A percentile compares a stretch with the other conserved stretches of the same genome.
Evolutionary conservation across 2,797 vertebrate species (phyloP).

Genomic region (Rhodeus uyekii): DNA sequence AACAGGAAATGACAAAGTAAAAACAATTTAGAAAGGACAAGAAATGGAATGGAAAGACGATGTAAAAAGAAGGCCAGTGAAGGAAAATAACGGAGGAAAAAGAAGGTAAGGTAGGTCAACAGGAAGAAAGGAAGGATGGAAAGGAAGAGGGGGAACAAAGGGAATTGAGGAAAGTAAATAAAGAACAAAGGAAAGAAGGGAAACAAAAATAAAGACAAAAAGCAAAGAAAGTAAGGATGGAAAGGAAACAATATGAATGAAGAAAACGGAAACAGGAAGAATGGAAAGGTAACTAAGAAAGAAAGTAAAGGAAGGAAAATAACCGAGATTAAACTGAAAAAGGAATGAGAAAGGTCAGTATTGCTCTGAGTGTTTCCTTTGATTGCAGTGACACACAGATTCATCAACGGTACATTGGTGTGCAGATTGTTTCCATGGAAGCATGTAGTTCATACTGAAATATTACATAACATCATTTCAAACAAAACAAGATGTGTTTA

Average conservation of each 20-base stretch:
- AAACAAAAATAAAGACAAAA: background rate
- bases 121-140: background rate
- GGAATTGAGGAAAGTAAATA: background rate
- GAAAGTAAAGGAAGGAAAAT: background rate
- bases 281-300: background rate
- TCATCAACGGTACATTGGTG: background rate
- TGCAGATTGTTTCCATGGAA: background rate
- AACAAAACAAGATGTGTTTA: constrained; percentile 9
- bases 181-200: background rate
- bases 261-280: background rate
- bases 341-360: too few relatives aligned
- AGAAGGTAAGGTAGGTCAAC: background rate
- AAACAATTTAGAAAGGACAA: background rate
- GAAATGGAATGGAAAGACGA: background rate
- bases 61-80: background rate
- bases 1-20: background rate
- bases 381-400: background rate
- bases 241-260: background rate
- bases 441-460: background rate
- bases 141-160: background rate
- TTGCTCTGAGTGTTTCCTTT: constrained; percentile 5
- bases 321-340: too few relatives aligned
- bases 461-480: background rate
- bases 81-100: background rate
- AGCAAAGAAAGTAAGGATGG: background rate